These are phyloP conservation scores for Phalacrocorax pelagicus DNA, from an alignment of 2,113 vertebrate genomes.

Conservation along the genomic window DNA sequence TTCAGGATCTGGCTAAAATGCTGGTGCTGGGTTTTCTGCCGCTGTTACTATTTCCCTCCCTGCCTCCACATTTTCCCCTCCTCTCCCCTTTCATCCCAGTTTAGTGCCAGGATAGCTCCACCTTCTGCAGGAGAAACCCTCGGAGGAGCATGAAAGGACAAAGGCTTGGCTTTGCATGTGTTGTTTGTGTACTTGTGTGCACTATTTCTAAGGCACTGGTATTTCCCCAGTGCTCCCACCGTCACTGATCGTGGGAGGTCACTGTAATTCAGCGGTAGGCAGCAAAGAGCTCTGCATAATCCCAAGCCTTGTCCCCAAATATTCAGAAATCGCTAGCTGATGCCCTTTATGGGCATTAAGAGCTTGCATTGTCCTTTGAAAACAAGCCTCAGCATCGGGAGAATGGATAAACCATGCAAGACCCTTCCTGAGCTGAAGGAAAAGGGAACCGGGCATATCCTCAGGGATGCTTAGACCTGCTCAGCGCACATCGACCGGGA, in stretches of 20 bases:
- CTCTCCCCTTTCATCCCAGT: neutral
- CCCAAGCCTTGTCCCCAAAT: conserved; percentile 28
- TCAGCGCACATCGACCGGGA: neutral
- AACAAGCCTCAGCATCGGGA: neutral
- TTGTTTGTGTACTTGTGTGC: neutral
- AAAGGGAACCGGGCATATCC: neutral
- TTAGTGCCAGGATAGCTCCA: neutral
- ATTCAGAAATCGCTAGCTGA: neutral
- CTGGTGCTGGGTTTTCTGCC: neutral
- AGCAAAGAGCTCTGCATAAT: conserved; percentile 20
- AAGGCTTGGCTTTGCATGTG: conserved; percentile 1
- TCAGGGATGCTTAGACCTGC: neutral
- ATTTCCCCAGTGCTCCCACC: conserved; percentile 25
- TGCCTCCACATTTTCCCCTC: fast-evolving
- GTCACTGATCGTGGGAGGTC: neutral
- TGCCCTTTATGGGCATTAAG: neutral
- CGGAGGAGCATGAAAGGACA: neutral
- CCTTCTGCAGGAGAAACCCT: neutral
- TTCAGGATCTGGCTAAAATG: neutral
- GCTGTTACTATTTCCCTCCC: neutral
- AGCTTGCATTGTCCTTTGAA: neutral
- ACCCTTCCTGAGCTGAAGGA: neutral
- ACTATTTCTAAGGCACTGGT: neutral
- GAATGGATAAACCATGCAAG: neutral
- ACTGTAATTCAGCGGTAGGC: conserved; percentile 42